Evolutionary conservation across 2,888 invertebrate species (phyloP).

Genomic region (Hyles lineata): DNA sequence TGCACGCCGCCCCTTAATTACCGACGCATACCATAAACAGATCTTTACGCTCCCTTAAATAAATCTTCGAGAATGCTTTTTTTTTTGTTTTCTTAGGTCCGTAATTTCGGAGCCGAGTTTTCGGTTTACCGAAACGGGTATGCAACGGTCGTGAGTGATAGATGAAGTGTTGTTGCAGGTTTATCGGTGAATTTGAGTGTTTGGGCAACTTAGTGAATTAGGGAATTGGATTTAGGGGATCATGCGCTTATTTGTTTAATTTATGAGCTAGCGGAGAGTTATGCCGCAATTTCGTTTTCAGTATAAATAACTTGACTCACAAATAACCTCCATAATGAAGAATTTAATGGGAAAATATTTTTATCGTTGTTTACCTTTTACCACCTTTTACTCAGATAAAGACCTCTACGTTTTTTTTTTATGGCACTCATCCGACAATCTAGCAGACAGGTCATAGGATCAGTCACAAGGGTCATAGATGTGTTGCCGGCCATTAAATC

Average conservation of each 20-base stretch:
- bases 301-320: too few relatives aligned
- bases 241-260: conserved; percentile 8
- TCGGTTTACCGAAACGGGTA: conserved; percentile 70
- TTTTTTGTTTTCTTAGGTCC: conserved; percentile 80
- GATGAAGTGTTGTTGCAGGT: conserved; percentile 81
- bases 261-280: too few relatives aligned
- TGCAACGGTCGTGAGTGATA: conserved; percentile 68
- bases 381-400: too few relatives aligned
- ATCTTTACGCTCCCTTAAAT: conserved; percentile 85
- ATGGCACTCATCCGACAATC: too few relatives aligned
- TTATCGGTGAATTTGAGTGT: conserved; percentile 64
- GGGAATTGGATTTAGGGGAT: conserved; percentile 44
- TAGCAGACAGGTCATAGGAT: too few relatives aligned
- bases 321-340: too few relatives aligned
- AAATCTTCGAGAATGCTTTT: conserved; percentile 72
- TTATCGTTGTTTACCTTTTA: too few relatives aligned
- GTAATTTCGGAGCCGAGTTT: conserved; percentile 75
- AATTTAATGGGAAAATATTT: too few relatives aligned
- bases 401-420: too few relatives aligned
- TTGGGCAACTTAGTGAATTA: conserved; percentile 54
- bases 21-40: conserved; percentile 85
- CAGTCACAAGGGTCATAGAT: too few relatives aligned
- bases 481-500: too few relatives aligned
- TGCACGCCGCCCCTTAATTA: conserved; percentile 83
- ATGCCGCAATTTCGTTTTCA: too few relatives aligned